Evolutionary conservation across 2,888 invertebrate genomes (phyloP).

Genomic region (Hypsopygia costalis): DNA sequence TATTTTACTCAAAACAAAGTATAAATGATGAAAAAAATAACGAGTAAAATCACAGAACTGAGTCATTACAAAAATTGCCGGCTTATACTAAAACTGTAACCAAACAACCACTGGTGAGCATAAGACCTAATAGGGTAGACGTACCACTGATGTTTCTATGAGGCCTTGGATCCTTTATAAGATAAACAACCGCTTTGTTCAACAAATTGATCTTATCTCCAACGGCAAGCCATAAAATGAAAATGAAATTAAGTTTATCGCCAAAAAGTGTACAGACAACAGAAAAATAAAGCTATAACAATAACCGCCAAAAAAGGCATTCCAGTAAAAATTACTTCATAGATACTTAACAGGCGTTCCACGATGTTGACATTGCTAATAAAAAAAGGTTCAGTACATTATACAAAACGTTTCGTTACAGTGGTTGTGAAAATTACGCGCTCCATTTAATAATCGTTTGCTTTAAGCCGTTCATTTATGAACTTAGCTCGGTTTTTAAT

Average conservation of each 20-base stretch:
- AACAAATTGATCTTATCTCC: neutral
- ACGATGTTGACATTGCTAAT: conserved; percentile 12
- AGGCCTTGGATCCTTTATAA: no score
- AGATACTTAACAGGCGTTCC: conserved; percentile 11
- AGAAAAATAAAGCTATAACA: neutral
- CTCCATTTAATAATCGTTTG: conserved; percentile 25
- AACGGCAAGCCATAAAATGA: neutral
- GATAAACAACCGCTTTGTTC: neutral
- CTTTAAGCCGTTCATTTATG: conserved; percentile 28
- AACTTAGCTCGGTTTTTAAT: conserved; percentile 24
- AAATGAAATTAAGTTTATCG: neutral
- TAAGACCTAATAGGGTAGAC: no score
- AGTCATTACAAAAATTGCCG: no score
- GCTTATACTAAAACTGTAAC: no score
- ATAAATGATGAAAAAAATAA: no score
- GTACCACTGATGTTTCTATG: no score
- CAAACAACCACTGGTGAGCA: no score
- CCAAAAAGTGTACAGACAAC: neutral
- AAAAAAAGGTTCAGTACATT: conserved; percentile 13
- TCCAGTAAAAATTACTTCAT: neutral
- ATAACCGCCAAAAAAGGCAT: neutral
- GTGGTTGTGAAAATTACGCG: conserved; percentile 19
- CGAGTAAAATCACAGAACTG: no score
- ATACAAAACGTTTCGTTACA: neutral
- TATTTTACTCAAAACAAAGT: no score